Evolutionary conservation across 2,888 invertebrate species (phyloP), one percentile per base, ranked within the genome.

Genomic region (Drosophila siamana): DNA sequence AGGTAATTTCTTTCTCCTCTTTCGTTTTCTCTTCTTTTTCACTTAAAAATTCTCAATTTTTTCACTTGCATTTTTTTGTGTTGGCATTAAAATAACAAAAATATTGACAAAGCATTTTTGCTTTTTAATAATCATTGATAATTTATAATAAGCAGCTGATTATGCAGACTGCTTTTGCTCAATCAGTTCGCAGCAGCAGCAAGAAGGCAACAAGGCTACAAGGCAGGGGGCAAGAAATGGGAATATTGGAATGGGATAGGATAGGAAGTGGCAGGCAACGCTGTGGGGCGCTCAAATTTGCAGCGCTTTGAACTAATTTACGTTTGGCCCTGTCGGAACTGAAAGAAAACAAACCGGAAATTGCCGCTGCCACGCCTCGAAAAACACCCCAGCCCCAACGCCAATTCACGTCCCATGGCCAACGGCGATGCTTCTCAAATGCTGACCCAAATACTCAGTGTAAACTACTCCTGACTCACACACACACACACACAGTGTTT

Each of bases 281-380:
- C 55, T 56, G 36, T 56, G 46, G 55, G 55, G 55, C 44, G 28
- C 52, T 69, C 51, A 74, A 68, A 63, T 68, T 85, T 73, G 63
- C 74, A 69, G 69, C 72, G 88, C 87, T 84, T 86, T 84, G 76
- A 88, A 85, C 85, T 83, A 85, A 85, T 85, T 85, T 85, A 84
- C 84, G 75, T 78, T 70, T 69, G 61, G 62, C 69, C 74, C 71
- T 74, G 88, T 86, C 89, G 84, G 88, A 88, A 86, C 78, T 75
- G 64, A 78, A 70, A 75, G 88, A 86, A 88, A 88, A 88, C 80
- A 88, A 88, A 83, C 85, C 85, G 85, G 85, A 85, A 88, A 85
- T 88, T 85, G 88, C 85, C 67, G 59, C 60, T 88, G 76, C 73
- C 74, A 80, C 67, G 62, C 66, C 69, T n/a, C 59, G 46, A 52